Evolutionary conservation across 2,113 vertebrate species (phyloP), one percentile per base, ranked within the genome.

Genomic region (Microcebus lehilahytsara): DNA sequence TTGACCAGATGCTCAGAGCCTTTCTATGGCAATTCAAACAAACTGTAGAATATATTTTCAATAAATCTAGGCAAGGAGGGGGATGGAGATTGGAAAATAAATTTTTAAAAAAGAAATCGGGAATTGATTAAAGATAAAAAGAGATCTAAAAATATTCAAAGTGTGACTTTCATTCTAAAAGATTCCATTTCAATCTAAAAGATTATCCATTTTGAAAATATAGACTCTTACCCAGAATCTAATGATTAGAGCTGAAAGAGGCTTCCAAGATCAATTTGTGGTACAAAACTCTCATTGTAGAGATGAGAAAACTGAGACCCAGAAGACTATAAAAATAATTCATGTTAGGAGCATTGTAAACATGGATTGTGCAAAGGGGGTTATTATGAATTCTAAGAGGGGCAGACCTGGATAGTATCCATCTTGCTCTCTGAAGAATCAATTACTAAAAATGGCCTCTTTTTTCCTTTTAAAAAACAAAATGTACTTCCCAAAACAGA

Each of bases 401-500:
- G 20, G 25, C 7, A 71, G 56, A 88, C 22, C 25, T 77, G 19
- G 30, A 81, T 8, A 42, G 32, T 20, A 58, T 72, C 25, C 14
- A 51, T 60, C 27, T 51, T 51, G 1, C 11, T 81, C 40, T 85
- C 40, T 56, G 9, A 90, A 92, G 75, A 86, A 83, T 14, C 9
- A 90, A 95, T 64, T 89, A n/a, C 17, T 91, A 81, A 62, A 83
- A 62, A 80, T 30, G 27, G 40, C 17, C 53, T 2, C 13, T 16
- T 91, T 75, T 89, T 90, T 60, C 58, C 32, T 56, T 85, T 89
- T 32, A 30, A 56, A 51, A 96, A 92, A 72, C 51, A 97, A 94
- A 93, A 93, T 62, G 30, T 74, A 96, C 81, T 93, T 67, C 83
- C 83, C 72, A 86, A 93, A 96, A 84, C 23, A 74, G n/a, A 92